These are phyloP conservation scores for Gobius niger DNA, from an alignment of 2,113 vertebrate genomes.

Conservation along the genomic window DNA sequence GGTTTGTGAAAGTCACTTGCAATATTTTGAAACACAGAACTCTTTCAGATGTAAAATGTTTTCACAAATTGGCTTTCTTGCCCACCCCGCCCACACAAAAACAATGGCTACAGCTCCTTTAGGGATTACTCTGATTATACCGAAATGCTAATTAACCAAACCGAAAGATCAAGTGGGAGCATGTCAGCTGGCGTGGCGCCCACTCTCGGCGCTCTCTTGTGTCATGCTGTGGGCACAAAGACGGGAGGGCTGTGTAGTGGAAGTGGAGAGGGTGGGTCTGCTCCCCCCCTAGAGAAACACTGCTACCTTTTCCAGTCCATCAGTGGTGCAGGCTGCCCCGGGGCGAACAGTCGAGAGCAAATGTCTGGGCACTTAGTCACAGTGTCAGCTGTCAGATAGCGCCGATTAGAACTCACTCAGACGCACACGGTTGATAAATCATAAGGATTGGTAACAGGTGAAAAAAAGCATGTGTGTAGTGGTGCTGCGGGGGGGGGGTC, in stretches of 20 bases:
- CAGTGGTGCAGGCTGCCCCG: constrained; percentile 35
- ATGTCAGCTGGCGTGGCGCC: constrained; percentile 25
- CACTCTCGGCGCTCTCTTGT: constrained; percentile 40
- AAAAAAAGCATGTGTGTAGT: constrained; percentile 37
- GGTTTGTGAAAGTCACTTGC: not conserved
- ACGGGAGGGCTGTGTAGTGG: not conserved
- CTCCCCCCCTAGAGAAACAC: constrained; percentile 47
- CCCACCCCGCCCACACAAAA: not conserved
- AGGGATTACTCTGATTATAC: constrained; percentile 29
- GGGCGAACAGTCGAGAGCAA: constrained; percentile 63
- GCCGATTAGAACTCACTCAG: constrained; percentile 58
- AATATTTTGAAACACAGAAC: not conserved
- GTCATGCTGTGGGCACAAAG: constrained; percentile 38
- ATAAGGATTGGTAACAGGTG: constrained; percentile 31
- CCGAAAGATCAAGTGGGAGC: constrained; percentile 54
- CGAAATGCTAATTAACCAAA: constrained; percentile 44
- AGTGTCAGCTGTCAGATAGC: constrained; percentile 68
- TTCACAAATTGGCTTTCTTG: not conserved
- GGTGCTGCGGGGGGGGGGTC: constrained; percentile 26
- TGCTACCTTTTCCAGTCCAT: constrained; percentile 67
- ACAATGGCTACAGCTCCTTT: constrained; percentile 31
- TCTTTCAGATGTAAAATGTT: not conserved
- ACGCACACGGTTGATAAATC: constrained; percentile 61
- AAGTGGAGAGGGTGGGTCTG: constrained; percentile 1
- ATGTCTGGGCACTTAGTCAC: constrained; percentile 69